These are phyloP conservation scores for Mareca strepera DNA, from an alignment of 2,797 vertebrate genomes.

Conservation along the genomic window DNA sequence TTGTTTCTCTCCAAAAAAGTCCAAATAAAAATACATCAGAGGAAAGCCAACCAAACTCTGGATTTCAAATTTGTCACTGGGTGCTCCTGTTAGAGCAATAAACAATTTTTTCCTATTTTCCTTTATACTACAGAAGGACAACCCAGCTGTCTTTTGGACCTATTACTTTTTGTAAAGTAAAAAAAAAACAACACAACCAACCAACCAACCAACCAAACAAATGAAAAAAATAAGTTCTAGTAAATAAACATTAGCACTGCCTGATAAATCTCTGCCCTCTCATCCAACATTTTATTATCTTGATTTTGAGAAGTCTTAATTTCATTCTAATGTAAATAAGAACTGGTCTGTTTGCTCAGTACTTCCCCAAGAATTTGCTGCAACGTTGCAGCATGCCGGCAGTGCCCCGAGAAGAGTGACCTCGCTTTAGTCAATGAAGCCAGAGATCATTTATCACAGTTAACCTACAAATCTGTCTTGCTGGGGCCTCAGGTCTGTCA, in stretches of 20 bases:
- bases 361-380: neutral
- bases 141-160: neutral
- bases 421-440: conserved; percentile 29
- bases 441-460: conserved; percentile 63
- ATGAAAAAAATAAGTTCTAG: neutral
- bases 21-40: neutral
- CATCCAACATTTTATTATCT: neutral
- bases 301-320: conserved; percentile 12
- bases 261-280: neutral
- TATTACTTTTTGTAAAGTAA: neutral
- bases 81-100: neutral
- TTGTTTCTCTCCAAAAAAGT: conserved; percentile 31
- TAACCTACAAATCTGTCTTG: conserved; percentile 54
- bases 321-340: conserved; percentile 56
- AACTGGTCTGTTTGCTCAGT: conserved; percentile 53
- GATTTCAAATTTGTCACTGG: conserved; percentile 2
- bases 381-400: neutral
- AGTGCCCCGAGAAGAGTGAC: conserved; percentile 10
- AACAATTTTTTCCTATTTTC: neutral
- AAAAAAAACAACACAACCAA: neutral
- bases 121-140: neutral
- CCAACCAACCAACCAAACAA: neutral
- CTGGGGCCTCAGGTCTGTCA: neutral
- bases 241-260: conserved; percentile 7
- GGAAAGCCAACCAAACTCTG: neutral